phyloP scores from a whole-genome alignment of 1,140 invertebrate genomes.

The Oreohelix idahoensis region DNA sequence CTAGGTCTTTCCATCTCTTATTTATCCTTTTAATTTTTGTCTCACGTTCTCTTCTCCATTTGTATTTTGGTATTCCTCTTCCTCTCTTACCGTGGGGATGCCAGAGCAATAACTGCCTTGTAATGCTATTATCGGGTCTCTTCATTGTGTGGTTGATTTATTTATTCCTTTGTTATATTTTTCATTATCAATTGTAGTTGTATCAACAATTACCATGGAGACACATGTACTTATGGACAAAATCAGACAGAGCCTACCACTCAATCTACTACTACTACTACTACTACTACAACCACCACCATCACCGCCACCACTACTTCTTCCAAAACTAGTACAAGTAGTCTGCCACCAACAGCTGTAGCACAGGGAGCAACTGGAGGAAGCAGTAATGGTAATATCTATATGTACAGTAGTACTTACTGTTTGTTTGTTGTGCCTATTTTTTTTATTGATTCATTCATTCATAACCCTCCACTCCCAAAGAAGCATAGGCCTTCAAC shows the following conservation, averaged over 20 bases:
- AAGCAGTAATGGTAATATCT: conserved; percentile 2
- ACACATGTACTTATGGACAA: not conserved
- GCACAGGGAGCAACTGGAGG: not conserved
- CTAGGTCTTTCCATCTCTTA: too few species aligned
- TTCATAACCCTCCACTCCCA: too few species aligned
- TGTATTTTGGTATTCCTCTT: too few species aligned
- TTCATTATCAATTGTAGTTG: conserved; percentile 3
- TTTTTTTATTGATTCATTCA: too few species aligned
- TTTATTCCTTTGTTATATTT: too few species aligned
- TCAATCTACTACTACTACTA: not conserved
- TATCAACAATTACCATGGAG: conserved; percentile 22
- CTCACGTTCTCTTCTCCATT: too few species aligned
- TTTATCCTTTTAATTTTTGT: too few species aligned
- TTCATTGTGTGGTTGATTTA: too few species aligned
- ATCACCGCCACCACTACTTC: not conserved
- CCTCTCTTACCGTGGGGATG: too few species aligned
- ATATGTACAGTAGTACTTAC: not conserved
- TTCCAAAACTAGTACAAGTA: not conserved
- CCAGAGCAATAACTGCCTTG: too few species aligned
- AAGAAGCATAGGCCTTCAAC: too few species aligned
- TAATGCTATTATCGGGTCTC: too few species aligned
- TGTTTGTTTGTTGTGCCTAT: not conserved
- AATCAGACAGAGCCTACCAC: conserved; percentile 21
- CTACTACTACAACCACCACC: not conserved
- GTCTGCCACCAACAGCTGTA: not conserved